Evolutionary conservation across 1,140 invertebrate species (phyloP), one percentile per base, ranked within the genome.

Genomic region (Zaprionus capensis): DNA sequence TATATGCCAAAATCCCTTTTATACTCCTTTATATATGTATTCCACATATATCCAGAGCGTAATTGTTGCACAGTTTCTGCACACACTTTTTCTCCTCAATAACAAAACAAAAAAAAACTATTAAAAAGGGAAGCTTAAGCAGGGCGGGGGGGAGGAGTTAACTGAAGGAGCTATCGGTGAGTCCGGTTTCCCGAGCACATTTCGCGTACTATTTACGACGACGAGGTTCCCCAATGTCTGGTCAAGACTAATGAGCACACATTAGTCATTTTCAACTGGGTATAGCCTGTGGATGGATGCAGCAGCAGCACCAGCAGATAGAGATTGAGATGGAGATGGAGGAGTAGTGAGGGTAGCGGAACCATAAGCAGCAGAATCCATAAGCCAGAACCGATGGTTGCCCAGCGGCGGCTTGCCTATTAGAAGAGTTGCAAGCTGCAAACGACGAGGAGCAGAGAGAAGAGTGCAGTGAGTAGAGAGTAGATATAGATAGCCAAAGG

Each of bases 1-100:
- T 90, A 82, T 85, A 80, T 71, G 65, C 64, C 63, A 72, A 81
- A 85, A 75, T 85, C 67, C 70, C 66, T 76, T 81, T 78, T 76
- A 24, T 64, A 70, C 55, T 41, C 53, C 51, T 22, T 17, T 53
- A 53, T 44, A 38, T 22, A 66, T 17, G 14, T n/a, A 63, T 17
- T 7, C 41, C 41, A 1, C 49, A 5, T 34, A 71, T 65, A 65
- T 44, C 38, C 15, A 11, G 62, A 9, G 22, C n/a, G 34, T 65
- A 76, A 65, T 76, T 76, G 72, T 70, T 75, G 66, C 51, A 69
- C 26, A 68, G 26, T 71, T 55, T 55, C 63, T 55, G 64, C 64
- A 57, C 38, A 57, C 38, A 46, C 53, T 67, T 66, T 69, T 57
- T 38, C 14, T 17, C n/a, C 41, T 49, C 57, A 73, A 59, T 44